These are phyloP conservation scores for Platycercus adscitus DNA, from an alignment of 2,113 vertebrate species.

Conservation along the genomic window DNA sequence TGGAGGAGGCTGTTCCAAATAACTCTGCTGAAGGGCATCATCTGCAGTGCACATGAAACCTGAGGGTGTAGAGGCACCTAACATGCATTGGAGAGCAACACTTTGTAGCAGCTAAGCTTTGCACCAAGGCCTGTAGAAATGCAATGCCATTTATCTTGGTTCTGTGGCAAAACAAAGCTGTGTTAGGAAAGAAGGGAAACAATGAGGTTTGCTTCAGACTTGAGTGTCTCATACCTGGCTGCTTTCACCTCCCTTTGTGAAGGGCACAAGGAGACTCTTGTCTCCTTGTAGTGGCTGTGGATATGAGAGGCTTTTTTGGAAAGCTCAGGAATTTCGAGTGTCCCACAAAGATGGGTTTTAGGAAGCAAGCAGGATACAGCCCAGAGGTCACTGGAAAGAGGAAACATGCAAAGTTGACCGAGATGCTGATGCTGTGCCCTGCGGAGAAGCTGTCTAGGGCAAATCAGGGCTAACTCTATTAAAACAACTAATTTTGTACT, in stretches of 20 bases:
- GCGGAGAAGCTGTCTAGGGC: not conserved
- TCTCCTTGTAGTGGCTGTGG: not conserved
- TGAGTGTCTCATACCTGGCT: not conserved
- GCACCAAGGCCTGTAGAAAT: not conserved
- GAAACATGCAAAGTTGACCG: fast-evolving
- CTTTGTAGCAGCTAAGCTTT: not conserved
- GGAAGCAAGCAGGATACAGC: not conserved
- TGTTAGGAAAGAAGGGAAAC: not conserved
- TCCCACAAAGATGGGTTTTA: not conserved
- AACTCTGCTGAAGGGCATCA: not conserved
- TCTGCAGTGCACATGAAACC: not conserved
- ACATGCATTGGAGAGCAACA: not conserved
- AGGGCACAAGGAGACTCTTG: not conserved
- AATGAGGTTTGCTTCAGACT: not conserved
- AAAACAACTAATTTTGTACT: not conserved
- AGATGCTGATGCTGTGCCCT: not conserved
- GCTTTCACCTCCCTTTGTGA: not conserved
- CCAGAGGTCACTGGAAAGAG: not conserved
- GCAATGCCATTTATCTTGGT: not conserved
- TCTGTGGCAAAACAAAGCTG: not conserved
- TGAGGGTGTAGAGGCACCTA: not conserved
- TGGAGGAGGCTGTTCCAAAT: not conserved
- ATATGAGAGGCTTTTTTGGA: not conserved
- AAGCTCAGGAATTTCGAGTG: not conserved
- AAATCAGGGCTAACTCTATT: not conserved